Evolutionary conservation across 2,113 vertebrate genomes (phyloP).

Genomic region (Pseudorectes ferrugineus): DNA sequence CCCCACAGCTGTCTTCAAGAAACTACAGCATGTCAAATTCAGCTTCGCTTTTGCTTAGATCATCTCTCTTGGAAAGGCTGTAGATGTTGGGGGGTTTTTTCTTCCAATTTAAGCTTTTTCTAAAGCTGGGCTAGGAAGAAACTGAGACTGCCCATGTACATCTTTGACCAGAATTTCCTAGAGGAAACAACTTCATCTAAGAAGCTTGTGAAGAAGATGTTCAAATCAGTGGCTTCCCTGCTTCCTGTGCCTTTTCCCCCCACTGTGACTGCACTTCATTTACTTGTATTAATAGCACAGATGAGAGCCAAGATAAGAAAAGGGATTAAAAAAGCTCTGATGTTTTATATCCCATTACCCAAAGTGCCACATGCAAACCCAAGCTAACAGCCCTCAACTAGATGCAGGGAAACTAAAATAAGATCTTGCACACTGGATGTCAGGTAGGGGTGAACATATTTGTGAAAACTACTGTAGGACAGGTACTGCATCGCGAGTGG

Average conservation of each 20-base stretch:
- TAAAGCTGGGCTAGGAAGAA: background rate
- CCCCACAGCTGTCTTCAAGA: background rate
- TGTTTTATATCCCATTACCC: background rate
- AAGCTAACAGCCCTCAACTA: background rate
- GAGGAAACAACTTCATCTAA: background rate
- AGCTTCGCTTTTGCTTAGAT: background rate
- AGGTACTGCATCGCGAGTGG: fast-evolving
- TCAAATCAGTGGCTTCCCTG: background rate
- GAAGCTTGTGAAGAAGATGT: background rate
- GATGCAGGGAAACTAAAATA: background rate
- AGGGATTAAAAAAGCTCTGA: background rate
- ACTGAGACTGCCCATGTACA: background rate
- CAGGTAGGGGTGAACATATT: background rate
- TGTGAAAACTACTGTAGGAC: background rate
- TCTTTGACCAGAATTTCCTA: background rate
- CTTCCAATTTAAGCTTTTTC: background rate
- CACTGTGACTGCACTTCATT: background rate
- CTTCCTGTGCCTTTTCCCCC: background rate
- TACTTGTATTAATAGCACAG: background rate
- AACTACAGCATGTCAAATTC: background rate
- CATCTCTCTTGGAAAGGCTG: background rate
- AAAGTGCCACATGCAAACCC: background rate
- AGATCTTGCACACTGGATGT: background rate
- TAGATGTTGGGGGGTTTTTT: background rate
- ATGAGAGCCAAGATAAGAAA: background rate